These are phyloP conservation scores for Meliscaeva auricollis DNA, from an alignment of 2,888 invertebrate species.

Conservation along the genomic window DNA sequence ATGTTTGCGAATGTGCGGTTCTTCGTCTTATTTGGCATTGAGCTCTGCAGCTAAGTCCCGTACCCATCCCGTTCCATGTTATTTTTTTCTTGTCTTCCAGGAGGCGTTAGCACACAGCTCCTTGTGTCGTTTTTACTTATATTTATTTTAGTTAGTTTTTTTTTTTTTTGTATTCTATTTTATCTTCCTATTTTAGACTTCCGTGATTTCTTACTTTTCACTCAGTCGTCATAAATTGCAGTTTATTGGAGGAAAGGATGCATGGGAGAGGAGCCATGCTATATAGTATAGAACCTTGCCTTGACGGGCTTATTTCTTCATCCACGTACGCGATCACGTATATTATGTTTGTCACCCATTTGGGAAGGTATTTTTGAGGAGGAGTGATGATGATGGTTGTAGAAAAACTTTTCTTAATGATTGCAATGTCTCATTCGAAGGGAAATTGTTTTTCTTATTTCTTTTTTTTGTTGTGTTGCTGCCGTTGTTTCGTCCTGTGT, in stretches of 20 bases:
- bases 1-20: conserved; percentile 74
- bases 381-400: neutral
- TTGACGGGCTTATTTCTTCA: conserved; percentile 50
- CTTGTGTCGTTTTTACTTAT: conserved; percentile 55
- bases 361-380: neutral
- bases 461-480: conserved; percentile 3
- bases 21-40: conserved; percentile 49
- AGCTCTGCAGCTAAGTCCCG: conserved; percentile 38
- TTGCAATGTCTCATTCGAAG: conserved; percentile 69
- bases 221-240: conserved; percentile 76
- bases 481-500: conserved; percentile 30
- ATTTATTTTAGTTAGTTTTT: conserved; percentile 63
- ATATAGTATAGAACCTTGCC: neutral
- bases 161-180: conserved; percentile 20
- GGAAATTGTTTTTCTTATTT: conserved; percentile 67
- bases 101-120: conserved; percentile 47
- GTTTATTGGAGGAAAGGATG: conserved; percentile 71
- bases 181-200: conserved; percentile 54
- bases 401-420: conserved; percentile 71
- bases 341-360: conserved; percentile 66
- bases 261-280: conserved; percentile 14
- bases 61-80: conserved; percentile 9
- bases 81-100: conserved; percentile 9
- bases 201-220: conserved; percentile 76
- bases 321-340: conserved; percentile 70